A percentile compares a stretch with the other conserved stretches of the same genome.
Conservation (phyloP, 2,113 vertebrate genomes). For the Ctenodactylus gundi region DNA sequence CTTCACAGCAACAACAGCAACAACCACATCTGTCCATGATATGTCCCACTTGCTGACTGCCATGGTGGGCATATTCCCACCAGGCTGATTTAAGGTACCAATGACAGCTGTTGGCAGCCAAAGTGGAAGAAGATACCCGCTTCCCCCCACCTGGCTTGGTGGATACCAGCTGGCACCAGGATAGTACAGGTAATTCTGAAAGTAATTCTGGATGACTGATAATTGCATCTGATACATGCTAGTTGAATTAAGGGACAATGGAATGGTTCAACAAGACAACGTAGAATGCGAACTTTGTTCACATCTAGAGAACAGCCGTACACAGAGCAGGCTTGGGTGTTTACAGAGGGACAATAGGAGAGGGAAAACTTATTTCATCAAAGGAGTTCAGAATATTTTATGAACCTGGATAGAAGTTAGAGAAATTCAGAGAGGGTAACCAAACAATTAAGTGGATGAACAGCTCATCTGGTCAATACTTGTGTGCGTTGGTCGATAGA, state of each 20-base stretch:
- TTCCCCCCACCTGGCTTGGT: not conserved
- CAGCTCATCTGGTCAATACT: not conserved
- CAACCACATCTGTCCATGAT: not conserved
- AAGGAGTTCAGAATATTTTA: not conserved
- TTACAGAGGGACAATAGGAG: not conserved
- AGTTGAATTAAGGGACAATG: not conserved
- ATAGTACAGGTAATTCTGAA: not conserved
- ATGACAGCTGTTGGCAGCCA: not conserved
- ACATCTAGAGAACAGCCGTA: not conserved
- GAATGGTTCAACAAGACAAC: not conserved
- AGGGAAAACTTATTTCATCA: not conserved
- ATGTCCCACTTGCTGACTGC: not conserved
- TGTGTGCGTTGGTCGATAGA: not conserved
- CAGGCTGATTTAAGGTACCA: not conserved
- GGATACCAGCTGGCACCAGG: no score
- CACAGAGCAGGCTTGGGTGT: not conserved
- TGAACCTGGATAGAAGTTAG: not conserved
- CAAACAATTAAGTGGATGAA: not conserved
- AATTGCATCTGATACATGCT: not conserved
- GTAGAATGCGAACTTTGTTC: not conserved
- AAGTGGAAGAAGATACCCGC: not conserved
- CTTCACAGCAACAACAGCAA: not conserved
- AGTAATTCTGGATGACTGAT: not conserved
- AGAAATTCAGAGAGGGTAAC: not conserved
- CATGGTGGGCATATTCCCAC: not conserved